A percentile compares a stretch with the other conserved stretches of the same genome.
phyloP scores from a whole-genome alignment of 2,113 vertebrate genomes.

The Chlorocebus sabaeus region DNA sequence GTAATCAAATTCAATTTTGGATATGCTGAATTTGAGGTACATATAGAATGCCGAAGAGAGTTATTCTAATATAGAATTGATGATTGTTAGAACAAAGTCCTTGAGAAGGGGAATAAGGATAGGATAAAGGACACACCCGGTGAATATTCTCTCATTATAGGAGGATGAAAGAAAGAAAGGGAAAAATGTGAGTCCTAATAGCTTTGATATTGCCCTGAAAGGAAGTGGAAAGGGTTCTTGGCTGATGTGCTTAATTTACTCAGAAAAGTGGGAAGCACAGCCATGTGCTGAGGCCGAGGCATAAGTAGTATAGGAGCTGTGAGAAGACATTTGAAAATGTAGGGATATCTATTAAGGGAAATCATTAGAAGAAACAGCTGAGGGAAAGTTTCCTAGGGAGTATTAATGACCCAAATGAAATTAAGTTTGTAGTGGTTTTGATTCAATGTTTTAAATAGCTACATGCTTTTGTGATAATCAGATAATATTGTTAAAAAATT shows the following conservation, averaged over 20 bases:
- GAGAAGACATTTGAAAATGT: background rate
- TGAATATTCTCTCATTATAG: background rate
- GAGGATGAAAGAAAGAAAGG: background rate
- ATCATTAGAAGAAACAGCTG: background rate
- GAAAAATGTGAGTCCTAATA: background rate
- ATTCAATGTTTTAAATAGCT: slow-evolving; percentile 37
- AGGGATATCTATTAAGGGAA: background rate
- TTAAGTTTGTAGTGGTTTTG: slow-evolving; percentile 18
- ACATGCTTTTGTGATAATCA: background rate
- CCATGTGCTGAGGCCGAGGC: background rate
- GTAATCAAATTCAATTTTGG: background rate
- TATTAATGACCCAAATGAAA: slow-evolving; percentile 14
- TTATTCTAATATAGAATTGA: background rate
- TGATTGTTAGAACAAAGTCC: background rate
- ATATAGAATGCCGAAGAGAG: background rate
- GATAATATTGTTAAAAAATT: slow-evolving; percentile 7
- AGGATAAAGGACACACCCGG: background rate
- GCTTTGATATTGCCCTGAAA: background rate
- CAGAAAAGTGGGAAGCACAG: background rate
- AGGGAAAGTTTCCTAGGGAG: background rate
- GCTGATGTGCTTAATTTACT: background rate
- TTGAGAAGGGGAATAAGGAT: background rate
- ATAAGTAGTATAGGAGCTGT: background rate
- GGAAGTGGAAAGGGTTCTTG: background rate
- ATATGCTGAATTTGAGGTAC: background rate